Evolutionary conservation across 2,888 invertebrate genomes (phyloP).

Genomic region (Andrena minutula): DNA sequence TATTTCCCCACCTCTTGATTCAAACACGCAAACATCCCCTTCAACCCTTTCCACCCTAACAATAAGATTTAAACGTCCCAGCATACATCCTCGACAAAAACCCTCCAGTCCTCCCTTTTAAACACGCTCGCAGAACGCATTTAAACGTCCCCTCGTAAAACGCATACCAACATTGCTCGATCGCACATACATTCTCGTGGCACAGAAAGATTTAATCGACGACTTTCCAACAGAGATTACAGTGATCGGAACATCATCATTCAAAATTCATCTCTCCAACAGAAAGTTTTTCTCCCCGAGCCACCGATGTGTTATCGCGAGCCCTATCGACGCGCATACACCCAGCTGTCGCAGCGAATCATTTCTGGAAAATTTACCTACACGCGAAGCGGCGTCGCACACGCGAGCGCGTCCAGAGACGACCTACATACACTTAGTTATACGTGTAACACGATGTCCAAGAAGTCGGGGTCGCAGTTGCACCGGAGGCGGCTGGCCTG

Average conservation of each 20-base stretch:
- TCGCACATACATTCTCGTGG: no score
- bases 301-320: conserved; percentile 25
- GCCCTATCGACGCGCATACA: conserved; percentile 19
- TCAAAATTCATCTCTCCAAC: not conserved
- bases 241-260: not conserved
- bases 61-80: no score
- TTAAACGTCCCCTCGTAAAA: no score
- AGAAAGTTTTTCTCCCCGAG: not conserved
- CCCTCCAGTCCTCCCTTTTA: no score
- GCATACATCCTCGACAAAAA: no score
- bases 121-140: no score
- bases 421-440: conserved; percentile 34
- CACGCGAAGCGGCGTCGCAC: conserved; percentile 33
- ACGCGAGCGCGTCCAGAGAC: conserved; percentile 27
- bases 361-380: conserved; percentile 45
- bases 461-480: conserved; percentile 54
- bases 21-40: no score
- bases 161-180: no score
- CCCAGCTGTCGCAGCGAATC: not conserved
- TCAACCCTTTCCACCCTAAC: no score
- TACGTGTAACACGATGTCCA: conserved; percentile 32
- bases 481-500: conserved; percentile 50
- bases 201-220: no score
- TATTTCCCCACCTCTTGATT: no score
- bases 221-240: not conserved